Percentiles rank a stretch among this genome's conserved stretches.
phyloP scores from a whole-genome alignment of 2,888 invertebrate genomes.

The Tetheella fluctuosa region DNA sequence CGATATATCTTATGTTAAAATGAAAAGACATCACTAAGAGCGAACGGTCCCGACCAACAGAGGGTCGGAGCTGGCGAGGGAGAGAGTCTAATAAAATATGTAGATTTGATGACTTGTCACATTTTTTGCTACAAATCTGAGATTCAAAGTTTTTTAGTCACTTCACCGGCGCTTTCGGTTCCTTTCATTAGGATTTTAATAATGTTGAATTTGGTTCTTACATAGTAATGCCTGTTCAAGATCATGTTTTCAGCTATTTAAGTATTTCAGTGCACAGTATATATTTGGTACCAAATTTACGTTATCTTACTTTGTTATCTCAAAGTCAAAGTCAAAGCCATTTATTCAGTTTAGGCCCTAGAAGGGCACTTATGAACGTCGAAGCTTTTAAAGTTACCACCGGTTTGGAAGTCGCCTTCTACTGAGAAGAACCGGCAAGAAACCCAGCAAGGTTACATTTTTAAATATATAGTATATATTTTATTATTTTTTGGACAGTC shows the following conservation, averaged over 20 bases:
- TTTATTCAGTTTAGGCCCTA: no score
- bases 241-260: constrained; percentile 1
- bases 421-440: no score
- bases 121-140: constrained; percentile 82
- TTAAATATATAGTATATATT: no score
- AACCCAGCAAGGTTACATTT: no score
- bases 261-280: background rate
- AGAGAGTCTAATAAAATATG: constrained; percentile 81
- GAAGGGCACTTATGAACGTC: no score
- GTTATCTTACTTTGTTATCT: no score
- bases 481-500: no score
- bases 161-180: constrained; percentile 45
- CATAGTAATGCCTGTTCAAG: constrained; percentile 16
- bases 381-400: no score
- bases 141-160: constrained; percentile 79
- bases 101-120: constrained; percentile 85
- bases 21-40: constrained; percentile 56
- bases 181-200: constrained; percentile 59
- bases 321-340: no score
- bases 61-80: constrained; percentile 76
- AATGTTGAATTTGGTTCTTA: constrained; percentile 45
- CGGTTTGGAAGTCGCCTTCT: no score
- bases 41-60: constrained; percentile 65
- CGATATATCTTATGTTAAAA: constrained; percentile 47
- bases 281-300: no score